phyloP scores from a whole-genome alignment of 2,113 vertebrate genomes.

The Saguinus imperator region DNA sequence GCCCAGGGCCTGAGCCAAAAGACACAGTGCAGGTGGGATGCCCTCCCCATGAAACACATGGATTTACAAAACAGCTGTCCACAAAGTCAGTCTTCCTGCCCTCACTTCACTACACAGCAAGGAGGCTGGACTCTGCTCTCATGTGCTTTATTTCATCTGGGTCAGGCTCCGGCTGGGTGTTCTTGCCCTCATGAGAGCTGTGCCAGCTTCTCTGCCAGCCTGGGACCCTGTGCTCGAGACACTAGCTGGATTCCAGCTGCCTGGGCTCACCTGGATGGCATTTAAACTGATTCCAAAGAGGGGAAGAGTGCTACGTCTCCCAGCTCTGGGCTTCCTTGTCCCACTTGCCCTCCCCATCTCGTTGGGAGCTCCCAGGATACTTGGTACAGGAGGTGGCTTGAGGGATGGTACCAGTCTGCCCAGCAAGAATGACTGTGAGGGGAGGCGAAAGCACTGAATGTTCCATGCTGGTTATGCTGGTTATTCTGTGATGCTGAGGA shows the following conservation, averaged over 20 bases:
- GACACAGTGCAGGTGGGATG: not conserved
- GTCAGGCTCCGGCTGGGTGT: not conserved
- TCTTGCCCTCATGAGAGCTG: not conserved
- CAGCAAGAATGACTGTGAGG: not conserved
- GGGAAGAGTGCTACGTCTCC: fast-evolving
- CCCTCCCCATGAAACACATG: not conserved
- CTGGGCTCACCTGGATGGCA: not conserved
- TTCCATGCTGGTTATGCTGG: fast-evolving
- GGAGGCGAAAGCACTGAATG: not conserved
- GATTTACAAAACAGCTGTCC: not conserved
- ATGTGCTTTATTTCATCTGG: not conserved
- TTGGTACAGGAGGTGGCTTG: too few relatives aligned
- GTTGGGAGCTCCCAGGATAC: not conserved
- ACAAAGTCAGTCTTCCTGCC: not conserved
- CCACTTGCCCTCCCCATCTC: fast-evolving
- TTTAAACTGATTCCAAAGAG: not conserved
- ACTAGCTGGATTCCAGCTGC: not conserved
- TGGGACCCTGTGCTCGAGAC: not conserved
- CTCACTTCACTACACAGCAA: not conserved
- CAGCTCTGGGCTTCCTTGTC: not conserved
- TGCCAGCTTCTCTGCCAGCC: not conserved
- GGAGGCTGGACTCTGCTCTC: not conserved
- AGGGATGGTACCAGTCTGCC: not conserved
- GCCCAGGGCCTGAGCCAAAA: not conserved
- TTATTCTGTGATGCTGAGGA: not conserved